Conservation (phyloP, 2,113 vertebrate genomes). For the Tachycineta bicolor region DNA sequence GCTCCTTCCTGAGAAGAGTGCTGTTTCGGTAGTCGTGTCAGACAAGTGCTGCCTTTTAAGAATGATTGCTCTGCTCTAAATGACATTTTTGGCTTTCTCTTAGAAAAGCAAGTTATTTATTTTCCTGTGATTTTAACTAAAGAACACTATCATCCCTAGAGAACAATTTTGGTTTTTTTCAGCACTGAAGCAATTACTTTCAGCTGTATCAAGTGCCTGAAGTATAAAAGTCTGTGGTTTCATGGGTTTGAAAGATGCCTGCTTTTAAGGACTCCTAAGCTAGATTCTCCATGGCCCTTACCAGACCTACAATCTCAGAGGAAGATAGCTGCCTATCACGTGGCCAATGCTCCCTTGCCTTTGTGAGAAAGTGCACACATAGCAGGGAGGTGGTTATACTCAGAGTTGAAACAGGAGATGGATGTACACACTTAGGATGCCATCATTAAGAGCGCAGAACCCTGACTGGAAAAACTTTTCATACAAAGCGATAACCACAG, state of each 20-base stretch:
- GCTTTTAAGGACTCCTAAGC: not conserved
- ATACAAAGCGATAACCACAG: not conserved
- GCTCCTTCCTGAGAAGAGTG: conserved; percentile 55
- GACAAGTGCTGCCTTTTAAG: conserved; percentile 62
- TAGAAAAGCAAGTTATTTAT: conserved; percentile 67
- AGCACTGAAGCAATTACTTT: conserved; percentile 49
- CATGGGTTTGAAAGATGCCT: not conserved
- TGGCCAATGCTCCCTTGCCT: not conserved
- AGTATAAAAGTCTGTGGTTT: conserved; percentile 21
- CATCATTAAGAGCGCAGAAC: not conserved
- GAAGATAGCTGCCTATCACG: not conserved
- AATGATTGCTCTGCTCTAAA: conserved; percentile 66
- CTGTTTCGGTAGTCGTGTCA: conserved; percentile 47
- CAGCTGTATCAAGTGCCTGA: conserved; percentile 27
- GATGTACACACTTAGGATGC: not conserved
- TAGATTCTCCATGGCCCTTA: not conserved
- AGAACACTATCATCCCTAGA: conserved; percentile 52
- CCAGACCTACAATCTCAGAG: not conserved
- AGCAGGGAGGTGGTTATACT: not conserved
- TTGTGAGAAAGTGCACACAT: not conserved
- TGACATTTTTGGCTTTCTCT: conserved; percentile 59
- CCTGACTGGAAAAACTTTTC: not conserved
- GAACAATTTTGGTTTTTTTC: conserved; percentile 52
- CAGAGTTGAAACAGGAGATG: not conserved
- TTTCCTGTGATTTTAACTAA: conserved; percentile 65